A percentile compares a stretch with the other conserved stretches of the same genome.
Evolutionary conservation across 2,797 vertebrate species (phyloP).

Genomic region (Neostethus bicornis): DNA sequence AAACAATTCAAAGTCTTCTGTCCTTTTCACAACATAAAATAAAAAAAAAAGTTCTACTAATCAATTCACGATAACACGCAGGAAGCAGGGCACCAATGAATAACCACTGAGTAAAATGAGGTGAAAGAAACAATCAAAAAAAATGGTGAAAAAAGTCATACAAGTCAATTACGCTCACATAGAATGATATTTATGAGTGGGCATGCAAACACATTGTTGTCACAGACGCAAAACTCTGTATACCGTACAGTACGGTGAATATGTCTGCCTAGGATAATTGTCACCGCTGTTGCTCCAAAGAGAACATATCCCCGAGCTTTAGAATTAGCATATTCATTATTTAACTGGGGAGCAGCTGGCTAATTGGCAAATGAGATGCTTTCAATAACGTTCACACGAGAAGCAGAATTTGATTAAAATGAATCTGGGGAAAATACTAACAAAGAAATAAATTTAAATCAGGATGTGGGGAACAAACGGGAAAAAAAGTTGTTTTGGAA

Average conservation of each 20-base stretch:
- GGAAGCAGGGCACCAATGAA: background rate
- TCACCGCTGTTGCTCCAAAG: constrained; percentile 64
- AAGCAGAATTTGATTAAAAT: constrained; percentile 73
- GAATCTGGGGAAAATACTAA: constrained; percentile 67
- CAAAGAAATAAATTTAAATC: constrained; percentile 57
- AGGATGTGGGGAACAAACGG: constrained; percentile 1
- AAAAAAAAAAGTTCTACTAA: too few species aligned
- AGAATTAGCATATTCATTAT: constrained; percentile 79
- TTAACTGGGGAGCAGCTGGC: constrained; percentile 76
- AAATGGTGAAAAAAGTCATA: background rate
- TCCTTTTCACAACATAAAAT: too few species aligned
- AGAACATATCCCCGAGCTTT: constrained; percentile 73
- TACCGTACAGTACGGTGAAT: constrained; percentile 32
- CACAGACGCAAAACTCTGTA: constrained; percentile 7
- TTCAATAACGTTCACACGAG: constrained; percentile 75
- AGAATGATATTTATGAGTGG: background rate
- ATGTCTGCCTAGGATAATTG: constrained; percentile 66
- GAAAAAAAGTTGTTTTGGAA: constrained; percentile 31
- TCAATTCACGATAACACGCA: too few species aligned
- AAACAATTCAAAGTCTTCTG: background rate
- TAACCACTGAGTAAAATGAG: background rate
- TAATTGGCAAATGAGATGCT: constrained; percentile 78
- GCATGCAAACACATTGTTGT: constrained; percentile 1
- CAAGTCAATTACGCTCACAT: background rate
- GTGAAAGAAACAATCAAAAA: background rate